Evolutionary conservation across 2,797 vertebrate genomes (phyloP).

Genomic region (Myioborus miniatus): DNA sequence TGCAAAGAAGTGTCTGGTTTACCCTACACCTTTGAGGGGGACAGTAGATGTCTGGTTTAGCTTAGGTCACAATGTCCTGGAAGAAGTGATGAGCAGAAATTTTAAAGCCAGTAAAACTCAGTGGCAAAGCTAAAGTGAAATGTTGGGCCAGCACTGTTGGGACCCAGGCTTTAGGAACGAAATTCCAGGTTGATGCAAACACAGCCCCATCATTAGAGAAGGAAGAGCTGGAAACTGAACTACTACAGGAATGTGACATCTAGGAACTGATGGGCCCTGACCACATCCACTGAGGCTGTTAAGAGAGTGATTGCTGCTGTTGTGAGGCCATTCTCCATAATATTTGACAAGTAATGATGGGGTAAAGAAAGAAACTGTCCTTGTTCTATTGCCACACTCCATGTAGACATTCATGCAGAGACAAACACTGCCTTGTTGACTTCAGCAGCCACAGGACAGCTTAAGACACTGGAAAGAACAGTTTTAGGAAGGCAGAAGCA

Average conservation of each 20-base stretch:
- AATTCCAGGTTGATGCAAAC: background rate
- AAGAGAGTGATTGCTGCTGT: background rate
- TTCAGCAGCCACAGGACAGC: background rate
- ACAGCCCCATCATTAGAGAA: background rate
- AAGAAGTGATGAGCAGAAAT: background rate
- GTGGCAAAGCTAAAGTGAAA: background rate
- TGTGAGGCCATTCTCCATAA: background rate
- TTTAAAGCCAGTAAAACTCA: background rate
- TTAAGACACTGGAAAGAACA: background rate
- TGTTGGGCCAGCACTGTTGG: background rate
- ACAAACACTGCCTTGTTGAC: background rate
- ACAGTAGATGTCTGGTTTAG: background rate
- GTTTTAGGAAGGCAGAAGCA: background rate
- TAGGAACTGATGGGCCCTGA: background rate
- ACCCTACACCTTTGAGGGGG: rapidly evolving
- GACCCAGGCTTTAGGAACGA: background rate
- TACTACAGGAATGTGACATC: background rate
- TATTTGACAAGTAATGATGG: background rate
- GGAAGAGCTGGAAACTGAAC: background rate
- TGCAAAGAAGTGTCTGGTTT: background rate
- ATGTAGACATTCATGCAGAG: background rate
- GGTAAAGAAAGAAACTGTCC: background rate
- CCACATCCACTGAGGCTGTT: background rate
- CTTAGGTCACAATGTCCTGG: background rate
- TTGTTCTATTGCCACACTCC: background rate